Conservation (phyloP, 2,797 vertebrate genomes). For the Enteromius viviparus region DNA sequence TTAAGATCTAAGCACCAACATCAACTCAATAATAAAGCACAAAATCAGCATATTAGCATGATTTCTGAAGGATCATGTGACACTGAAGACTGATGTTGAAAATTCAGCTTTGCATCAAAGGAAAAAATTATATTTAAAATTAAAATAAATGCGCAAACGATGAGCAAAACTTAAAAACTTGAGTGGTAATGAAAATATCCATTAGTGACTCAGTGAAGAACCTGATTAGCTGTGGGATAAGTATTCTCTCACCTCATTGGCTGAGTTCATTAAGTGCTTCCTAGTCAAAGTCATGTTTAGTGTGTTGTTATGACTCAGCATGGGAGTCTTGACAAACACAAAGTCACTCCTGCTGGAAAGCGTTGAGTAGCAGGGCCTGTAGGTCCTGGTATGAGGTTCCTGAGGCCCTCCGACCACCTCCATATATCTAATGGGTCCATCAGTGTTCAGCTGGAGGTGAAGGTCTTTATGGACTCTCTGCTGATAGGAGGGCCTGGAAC, state of each 20-base stretch:
- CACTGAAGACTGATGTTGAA: not conserved
- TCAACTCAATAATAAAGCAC: not conserved
- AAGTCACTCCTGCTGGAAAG: conserved; percentile 90
- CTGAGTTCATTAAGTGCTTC: conserved; percentile 82
- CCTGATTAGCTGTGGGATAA: conserved; percentile 30
- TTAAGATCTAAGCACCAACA: not conserved
- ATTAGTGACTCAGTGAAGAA: not conserved
- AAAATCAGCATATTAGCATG: not conserved
- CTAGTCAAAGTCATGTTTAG: conserved; percentile 83
- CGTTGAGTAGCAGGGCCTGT: conserved; percentile 91
- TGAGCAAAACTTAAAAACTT: not conserved
- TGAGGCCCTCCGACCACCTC: conserved; percentile 91
- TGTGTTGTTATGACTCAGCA: conserved; percentile 83
- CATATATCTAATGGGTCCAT: conserved; percentile 96
- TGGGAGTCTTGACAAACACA: conserved; percentile 90
- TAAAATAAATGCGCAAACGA: not conserved
- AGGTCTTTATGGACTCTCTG: conserved; percentile 88
- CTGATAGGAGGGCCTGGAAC: conserved; percentile 83
- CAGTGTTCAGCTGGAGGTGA: conserved; percentile 89
- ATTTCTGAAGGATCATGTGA: not conserved
- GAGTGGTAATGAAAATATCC: not conserved
- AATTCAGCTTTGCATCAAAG: not conserved
- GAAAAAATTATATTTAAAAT: not conserved
- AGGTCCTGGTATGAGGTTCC: conserved; percentile 87
- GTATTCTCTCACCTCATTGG: conserved; percentile 78